These are phyloP conservation scores for Macropus fuliginosus DNA, from an alignment of 2,797 vertebrate species.

Conservation along the genomic window DNA sequence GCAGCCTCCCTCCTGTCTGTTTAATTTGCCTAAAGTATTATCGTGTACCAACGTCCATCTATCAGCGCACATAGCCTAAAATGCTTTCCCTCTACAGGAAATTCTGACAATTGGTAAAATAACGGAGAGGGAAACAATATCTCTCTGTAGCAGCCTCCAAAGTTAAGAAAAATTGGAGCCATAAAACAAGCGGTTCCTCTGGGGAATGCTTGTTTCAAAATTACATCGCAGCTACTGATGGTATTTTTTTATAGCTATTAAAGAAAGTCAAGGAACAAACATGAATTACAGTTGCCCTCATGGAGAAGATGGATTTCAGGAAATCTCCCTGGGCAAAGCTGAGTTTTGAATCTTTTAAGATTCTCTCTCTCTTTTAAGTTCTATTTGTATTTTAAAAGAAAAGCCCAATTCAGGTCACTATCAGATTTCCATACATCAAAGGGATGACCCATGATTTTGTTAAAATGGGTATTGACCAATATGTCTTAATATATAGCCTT, in stretches of 20 bases:
- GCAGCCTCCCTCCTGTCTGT: not conserved
- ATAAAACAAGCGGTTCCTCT: conserved; percentile 37
- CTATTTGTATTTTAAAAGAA: not conserved
- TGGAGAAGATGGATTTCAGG: not conserved
- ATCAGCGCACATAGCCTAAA: conserved; percentile 62
- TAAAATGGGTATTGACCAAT: not conserved
- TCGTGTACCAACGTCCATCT: conserved; percentile 23
- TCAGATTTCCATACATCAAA: not conserved
- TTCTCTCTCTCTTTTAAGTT: not conserved
- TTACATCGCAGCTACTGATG: not conserved
- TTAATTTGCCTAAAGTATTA: conserved; percentile 35
- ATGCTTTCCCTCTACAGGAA: conserved; percentile 38
- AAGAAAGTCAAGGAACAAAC: conserved; percentile 20
- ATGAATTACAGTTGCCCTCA: not conserved
- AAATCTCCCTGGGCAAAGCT: conserved; percentile 28
- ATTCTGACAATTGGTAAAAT: conserved; percentile 49
- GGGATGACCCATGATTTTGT: not conserved
- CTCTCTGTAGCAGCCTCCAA: not conserved
- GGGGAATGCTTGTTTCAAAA: not conserved
- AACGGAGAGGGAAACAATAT: conserved; percentile 9
- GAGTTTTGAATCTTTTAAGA: not conserved
- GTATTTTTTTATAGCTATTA: not conserved
- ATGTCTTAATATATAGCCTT: not conserved
- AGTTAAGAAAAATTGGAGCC: conserved; percentile 39
- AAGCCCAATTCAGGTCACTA: not conserved